Evolutionary conservation across 2,888 invertebrate genomes (phyloP), one percentile per base, ranked within the genome.

Genomic region (Lumbricus terrestris): DNA sequence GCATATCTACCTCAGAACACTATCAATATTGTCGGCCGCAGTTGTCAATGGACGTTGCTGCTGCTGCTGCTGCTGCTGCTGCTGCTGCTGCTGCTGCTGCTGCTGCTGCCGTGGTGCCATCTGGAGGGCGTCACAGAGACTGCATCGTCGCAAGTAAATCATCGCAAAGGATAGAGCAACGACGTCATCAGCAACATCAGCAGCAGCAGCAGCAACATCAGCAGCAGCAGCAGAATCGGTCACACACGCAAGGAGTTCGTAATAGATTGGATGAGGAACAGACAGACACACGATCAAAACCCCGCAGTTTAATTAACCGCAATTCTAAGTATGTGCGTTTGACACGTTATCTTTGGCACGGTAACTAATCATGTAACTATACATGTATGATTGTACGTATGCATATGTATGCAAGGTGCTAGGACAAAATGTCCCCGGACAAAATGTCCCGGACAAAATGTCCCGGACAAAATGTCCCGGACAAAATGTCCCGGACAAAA

Each of bases 11-110:
- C 69, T 29, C 29, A 69, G 6, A 6, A 3, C 69, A 69, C 69
- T 69, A 29, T 69, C 69, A 69, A 69, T 69, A 69, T n/a, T n/a
- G n/a, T 69, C n/a, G 69, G 69, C n/a, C 69, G 8, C 69, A 69
- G 69, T 69, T 69, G 69, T 69, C 69, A 69, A n/a, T 69, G 69
- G n/a, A n/a, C n/a, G 69, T n/a, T 69, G 69, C n/a, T 69, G 69
- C n/a, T n/a, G n/a, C 69, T 69, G 69, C 29, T 3, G 69, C n/a
- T 69, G 69, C n/a, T n/a, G n/a, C 69, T 69, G 69, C 29, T 3
- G 69, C 54, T 54, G 13, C n/a, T n/a, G n/a, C 69, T 69, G 69
- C 29, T 3, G 69, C 69, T n/a, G 69, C n/a, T 0, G n/a, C 69
- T 11, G 69, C n/a, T 29, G 69, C 54, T 54, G 13, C n/a, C 11